These are phyloP conservation scores for Pollenia amentaria DNA, from an alignment of 2,888 invertebrate genomes.

Conservation along the genomic window DNA sequence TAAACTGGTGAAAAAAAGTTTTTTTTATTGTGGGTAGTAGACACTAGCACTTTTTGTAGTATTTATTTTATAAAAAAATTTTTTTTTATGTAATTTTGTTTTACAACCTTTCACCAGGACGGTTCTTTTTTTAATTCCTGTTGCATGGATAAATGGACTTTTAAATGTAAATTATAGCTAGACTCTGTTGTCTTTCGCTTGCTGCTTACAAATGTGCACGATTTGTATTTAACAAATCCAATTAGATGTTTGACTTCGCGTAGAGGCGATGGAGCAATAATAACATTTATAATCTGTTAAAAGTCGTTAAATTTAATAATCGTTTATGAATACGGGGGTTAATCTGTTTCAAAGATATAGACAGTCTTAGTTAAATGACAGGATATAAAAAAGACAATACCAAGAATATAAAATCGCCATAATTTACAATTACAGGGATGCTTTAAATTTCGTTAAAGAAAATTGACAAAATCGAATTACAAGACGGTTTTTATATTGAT, in stretches of 20 bases:
- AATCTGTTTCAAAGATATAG: no score
- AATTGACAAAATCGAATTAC: no score
- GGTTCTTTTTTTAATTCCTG: slow-evolving; percentile 46
- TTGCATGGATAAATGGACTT: slow-evolving; percentile 49
- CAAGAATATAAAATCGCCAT: background rate
- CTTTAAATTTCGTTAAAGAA: no score
- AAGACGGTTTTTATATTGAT: no score
- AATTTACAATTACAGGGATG: no score
- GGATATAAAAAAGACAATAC: background rate
- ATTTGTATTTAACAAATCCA: slow-evolving; percentile 37
- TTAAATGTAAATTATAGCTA: slow-evolving; percentile 40
- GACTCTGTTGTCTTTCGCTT: background rate
- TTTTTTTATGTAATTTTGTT: background rate
- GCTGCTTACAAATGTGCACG: slow-evolving; percentile 1
- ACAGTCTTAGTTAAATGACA: no score
- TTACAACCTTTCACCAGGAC: slow-evolving; percentile 10
- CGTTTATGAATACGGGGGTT: no score
- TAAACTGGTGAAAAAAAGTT: slow-evolving; percentile 5
- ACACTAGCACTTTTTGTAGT: slow-evolving; percentile 2
- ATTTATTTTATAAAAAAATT: background rate
- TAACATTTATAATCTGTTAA: background rate
- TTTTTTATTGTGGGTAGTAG: slow-evolving; percentile 15
- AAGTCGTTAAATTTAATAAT: background rate
- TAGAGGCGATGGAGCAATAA: background rate
- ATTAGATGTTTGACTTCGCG: background rate